Percentiles rank a stretch among this genome's conserved stretches.
phyloP scores from a whole-genome alignment of 1,140 invertebrate genomes.

The Saxidomus purpurata region DNA sequence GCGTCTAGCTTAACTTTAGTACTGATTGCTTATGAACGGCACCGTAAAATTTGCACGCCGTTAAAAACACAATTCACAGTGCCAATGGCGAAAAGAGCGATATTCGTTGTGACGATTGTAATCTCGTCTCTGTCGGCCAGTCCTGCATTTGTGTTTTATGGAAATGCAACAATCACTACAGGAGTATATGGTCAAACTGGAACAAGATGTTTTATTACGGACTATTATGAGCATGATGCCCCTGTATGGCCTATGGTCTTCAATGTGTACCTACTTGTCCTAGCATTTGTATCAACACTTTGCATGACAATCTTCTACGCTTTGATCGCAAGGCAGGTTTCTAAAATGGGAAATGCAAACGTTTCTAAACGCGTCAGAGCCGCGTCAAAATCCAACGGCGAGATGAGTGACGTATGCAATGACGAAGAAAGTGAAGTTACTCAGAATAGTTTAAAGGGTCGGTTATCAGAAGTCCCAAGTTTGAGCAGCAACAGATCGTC shows the following conservation, averaged over 20 bases:
- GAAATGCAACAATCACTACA: conserved; percentile 26
- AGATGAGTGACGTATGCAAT: not conserved
- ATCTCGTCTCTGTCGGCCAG: conserved; percentile 31
- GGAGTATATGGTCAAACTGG: conserved; percentile 6
- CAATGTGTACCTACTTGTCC: conserved; percentile 52
- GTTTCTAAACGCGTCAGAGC: conserved; percentile 28
- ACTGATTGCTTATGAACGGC: conserved; percentile 77
- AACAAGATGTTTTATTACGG: conserved; percentile 50
- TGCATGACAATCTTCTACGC: conserved; percentile 44
- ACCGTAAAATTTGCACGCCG: conserved; percentile 75
- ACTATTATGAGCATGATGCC: not conserved
- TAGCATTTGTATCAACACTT: conserved; percentile 42
- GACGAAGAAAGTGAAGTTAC: not conserved
- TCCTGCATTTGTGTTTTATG: conserved; percentile 53
- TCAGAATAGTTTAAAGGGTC: not conserved
- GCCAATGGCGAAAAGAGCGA: conserved; percentile 35
- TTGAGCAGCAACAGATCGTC: not conserved
- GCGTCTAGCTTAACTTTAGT: conserved; percentile 76
- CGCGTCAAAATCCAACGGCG: conserved; percentile 3
- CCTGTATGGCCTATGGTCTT: conserved; percentile 45
- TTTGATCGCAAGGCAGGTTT: conserved; percentile 50
- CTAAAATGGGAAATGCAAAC: conserved; percentile 52
- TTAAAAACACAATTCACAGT: conserved; percentile 74
- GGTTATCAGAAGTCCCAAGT: not conserved
- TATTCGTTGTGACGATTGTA: conserved; percentile 32